These are phyloP conservation scores for Neoniphon sammara DNA, from an alignment of 2,797 vertebrate species.

Conservation along the genomic window DNA sequence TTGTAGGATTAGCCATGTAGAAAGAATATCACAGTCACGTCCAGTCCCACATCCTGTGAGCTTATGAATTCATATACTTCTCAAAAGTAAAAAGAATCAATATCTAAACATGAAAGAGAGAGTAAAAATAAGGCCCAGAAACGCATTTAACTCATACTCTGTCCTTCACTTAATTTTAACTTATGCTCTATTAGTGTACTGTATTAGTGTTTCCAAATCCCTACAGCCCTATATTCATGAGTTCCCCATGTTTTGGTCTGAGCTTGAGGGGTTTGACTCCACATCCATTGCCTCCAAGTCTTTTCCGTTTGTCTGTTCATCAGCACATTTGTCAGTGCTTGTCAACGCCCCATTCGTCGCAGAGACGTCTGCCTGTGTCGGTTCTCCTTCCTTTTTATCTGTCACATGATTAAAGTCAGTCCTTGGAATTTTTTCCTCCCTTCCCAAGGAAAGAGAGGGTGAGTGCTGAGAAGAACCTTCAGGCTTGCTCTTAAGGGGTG, in stretches of 20 bases:
- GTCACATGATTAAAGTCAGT: slow-evolving; percentile 73
- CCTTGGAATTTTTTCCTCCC: slow-evolving; percentile 80
- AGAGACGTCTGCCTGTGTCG: slow-evolving; percentile 1
- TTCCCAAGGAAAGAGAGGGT: slow-evolving; percentile 59
- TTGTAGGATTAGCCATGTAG: slow-evolving; percentile 23
- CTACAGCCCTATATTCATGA: slow-evolving; percentile 55
- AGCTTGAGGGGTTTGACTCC: slow-evolving; percentile 51
- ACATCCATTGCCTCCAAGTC: slow-evolving; percentile 71
- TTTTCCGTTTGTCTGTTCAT: slow-evolving; percentile 64
- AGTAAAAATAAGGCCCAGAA: slow-evolving; percentile 77
- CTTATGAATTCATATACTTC: slow-evolving; percentile 39
- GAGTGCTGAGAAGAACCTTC: slow-evolving; percentile 68
- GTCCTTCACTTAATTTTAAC: slow-evolving; percentile 59
- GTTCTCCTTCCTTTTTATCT: slow-evolving; percentile 56
- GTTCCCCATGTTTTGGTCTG: slow-evolving; percentile 46
- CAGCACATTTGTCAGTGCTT: slow-evolving; percentile 32
- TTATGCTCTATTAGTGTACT: slow-evolving; percentile 34
- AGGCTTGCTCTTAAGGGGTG: slow-evolving; percentile 58
- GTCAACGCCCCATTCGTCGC: slow-evolving; percentile 42
- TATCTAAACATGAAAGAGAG: slow-evolving; percentile 60
- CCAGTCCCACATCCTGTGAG: slow-evolving; percentile 29
- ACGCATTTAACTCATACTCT: slow-evolving; percentile 57
- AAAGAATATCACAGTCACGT: slow-evolving; percentile 27
- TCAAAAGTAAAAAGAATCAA: slow-evolving; percentile 62
- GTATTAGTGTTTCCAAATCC: background rate